Conservation (phyloP, 2,888 invertebrate species). For the Myathropa florea region DNA sequence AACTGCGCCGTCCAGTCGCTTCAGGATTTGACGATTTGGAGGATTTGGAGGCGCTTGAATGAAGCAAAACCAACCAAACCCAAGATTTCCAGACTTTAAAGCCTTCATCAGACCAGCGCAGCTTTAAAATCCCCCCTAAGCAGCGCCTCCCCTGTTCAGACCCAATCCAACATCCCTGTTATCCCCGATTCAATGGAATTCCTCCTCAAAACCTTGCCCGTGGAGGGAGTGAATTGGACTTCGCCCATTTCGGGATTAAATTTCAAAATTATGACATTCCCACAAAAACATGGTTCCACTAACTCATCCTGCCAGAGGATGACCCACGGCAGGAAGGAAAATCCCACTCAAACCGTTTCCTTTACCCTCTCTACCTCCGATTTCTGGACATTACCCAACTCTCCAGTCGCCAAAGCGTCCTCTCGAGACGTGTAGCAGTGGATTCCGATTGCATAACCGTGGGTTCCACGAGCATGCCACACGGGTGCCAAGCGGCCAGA, state of each 20-base stretch:
- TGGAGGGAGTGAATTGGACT: no score
- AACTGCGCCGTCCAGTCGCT: no score
- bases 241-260: background rate
- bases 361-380: background rate
- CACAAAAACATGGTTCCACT: background rate
- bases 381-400: constrained; percentile 16
- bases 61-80: no score
- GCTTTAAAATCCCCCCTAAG: no score
- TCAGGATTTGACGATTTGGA: no score
- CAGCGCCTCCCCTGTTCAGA: background rate
- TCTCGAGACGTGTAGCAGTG: background rate
- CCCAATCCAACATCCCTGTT: background rate
- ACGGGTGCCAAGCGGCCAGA: background rate
- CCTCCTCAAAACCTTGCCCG: no score
- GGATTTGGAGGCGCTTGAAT: no score
- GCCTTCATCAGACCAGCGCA: no score
- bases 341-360: background rate
- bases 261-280: background rate
- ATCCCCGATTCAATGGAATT: background rate
- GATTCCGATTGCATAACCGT: constrained; percentile 19
- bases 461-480: background rate
- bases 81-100: no score
- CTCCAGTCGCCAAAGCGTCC: background rate
- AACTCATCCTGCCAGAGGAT: background rate
- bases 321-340: background rate